phyloP scores from a whole-genome alignment of 2,888 invertebrate species.

The Thymelicus sylvestris region DNA sequence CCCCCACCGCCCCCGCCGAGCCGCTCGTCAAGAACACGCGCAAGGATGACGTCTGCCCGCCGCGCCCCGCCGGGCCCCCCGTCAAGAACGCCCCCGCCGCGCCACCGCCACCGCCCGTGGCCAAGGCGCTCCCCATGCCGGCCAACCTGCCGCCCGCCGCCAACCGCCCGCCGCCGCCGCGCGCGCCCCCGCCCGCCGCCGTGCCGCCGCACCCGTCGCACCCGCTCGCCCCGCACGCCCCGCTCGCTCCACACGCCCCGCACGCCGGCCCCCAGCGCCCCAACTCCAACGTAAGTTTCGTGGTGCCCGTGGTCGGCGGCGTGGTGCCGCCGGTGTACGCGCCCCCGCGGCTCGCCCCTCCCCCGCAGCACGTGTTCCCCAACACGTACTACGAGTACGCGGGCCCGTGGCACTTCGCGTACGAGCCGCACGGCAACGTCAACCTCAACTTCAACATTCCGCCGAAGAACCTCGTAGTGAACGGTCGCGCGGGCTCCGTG shows the following conservation, averaged over 20 bases:
- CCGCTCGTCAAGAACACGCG: slow-evolving; percentile 47
- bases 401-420: slow-evolving; percentile 77
- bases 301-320: slow-evolving; percentile 69
- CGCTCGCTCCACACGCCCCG: slow-evolving; percentile 30
- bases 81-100: slow-evolving; percentile 48
- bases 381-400: slow-evolving; percentile 67
- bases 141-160: slow-evolving; percentile 46
- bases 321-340: slow-evolving; percentile 58
- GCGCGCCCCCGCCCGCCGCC: slow-evolving; percentile 46
- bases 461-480: slow-evolving; percentile 73
- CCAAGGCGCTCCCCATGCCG: slow-evolving; percentile 57
- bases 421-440: slow-evolving; percentile 71
- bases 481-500: slow-evolving; percentile 58
- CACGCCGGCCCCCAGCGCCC: slow-evolving; percentile 43
- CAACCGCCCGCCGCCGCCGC: slow-evolving; percentile 41
- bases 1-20: slow-evolving; percentile 53
- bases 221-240: slow-evolving; percentile 36
- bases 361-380: slow-evolving; percentile 58
- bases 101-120: slow-evolving; percentile 52
- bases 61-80: slow-evolving; percentile 45
- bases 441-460: slow-evolving; percentile 76
- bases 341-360: slow-evolving; percentile 46
- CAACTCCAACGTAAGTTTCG: slow-evolving; percentile 75
- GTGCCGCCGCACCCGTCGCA: slow-evolving; percentile 41
- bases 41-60: slow-evolving; percentile 49